These are phyloP conservation scores for Phymastichus coffea DNA, from an alignment of 1,140 invertebrate species.

Conservation along the genomic window DNA sequence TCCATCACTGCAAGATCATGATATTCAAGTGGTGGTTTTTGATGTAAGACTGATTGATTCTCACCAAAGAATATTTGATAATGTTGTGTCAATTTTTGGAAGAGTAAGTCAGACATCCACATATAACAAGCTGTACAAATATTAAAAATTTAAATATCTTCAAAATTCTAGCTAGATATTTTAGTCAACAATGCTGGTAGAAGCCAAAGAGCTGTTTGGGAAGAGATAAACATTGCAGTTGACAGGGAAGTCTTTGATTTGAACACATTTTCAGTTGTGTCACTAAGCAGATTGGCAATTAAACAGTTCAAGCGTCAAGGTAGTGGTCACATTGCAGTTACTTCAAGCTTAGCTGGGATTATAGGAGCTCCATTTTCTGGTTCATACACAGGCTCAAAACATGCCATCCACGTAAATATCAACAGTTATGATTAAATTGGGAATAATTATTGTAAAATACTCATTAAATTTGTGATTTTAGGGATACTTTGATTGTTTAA, in stretches of 20 bases:
- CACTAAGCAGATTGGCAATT: constrained; percentile 68
- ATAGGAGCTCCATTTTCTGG: constrained; percentile 70
- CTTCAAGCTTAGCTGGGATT: constrained; percentile 72
- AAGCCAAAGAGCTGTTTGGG: constrained; percentile 77
- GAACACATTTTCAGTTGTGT: constrained; percentile 77
- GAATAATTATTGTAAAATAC: not conserved
- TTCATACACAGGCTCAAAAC: constrained; percentile 78
- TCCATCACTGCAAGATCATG: constrained; percentile 57
- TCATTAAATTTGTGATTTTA: constrained; percentile 39
- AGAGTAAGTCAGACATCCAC: constrained; percentile 50
- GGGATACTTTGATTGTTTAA: constrained; percentile 71
- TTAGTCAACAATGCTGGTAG: constrained; percentile 82
- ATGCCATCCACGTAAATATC: constrained; percentile 72
- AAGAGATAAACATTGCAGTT: constrained; percentile 72
- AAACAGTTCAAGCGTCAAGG: constrained; percentile 64
- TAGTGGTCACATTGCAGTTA: constrained; percentile 71
- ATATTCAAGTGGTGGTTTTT: constrained; percentile 72
- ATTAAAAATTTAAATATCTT: constrained; percentile 5
- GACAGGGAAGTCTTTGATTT: constrained; percentile 79
- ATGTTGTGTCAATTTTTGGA: constrained; percentile 72
- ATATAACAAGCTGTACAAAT: not conserved
- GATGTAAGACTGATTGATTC: constrained; percentile 65
- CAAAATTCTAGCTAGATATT: constrained; percentile 66
- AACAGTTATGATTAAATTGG: not conserved
- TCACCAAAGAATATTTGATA: constrained; percentile 66